These are phyloP conservation scores for Pygocentrus nattereri DNA, from an alignment of 2,797 vertebrate genomes.

Conservation along the genomic window DNA sequence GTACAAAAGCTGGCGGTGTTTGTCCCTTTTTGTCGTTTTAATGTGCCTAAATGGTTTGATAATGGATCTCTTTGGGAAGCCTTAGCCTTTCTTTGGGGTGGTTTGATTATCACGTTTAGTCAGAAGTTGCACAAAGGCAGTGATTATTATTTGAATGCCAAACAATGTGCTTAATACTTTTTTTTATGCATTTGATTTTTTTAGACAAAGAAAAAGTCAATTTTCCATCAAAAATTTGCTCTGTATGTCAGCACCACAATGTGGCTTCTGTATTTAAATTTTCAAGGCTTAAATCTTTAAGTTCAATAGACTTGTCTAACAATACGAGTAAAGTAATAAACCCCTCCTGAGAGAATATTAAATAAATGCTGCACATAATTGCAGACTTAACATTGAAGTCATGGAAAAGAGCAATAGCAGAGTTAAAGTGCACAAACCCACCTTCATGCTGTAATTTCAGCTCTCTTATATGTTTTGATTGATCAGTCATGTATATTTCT, in stretches of 20 bases:
- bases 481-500: not conserved
- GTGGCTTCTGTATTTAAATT: not conserved
- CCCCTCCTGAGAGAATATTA: not conserved
- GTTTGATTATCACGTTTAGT: constrained; percentile 12
- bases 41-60: constrained; percentile 39
- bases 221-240: not conserved
- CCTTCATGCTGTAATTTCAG: not conserved
- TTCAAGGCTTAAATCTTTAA: not conserved
- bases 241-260: not conserved
- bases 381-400: not conserved
- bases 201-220: not conserved
- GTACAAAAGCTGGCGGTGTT: not conserved
- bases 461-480: not conserved
- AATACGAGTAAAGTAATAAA: not conserved
- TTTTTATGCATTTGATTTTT: constrained; percentile 1
- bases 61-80: constrained; percentile 17
- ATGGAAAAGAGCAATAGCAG: not conserved
- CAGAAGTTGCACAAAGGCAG: not conserved
- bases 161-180: not conserved
- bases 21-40: constrained; percentile 23
- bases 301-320: constrained; percentile 1
- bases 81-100: not conserved
- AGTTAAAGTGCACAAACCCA: not conserved
- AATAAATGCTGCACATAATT: constrained; percentile 5
- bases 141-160: constrained; percentile 12